Conservation (phyloP, 1,140 invertebrate genomes). For the Venturia canescens region DNA sequence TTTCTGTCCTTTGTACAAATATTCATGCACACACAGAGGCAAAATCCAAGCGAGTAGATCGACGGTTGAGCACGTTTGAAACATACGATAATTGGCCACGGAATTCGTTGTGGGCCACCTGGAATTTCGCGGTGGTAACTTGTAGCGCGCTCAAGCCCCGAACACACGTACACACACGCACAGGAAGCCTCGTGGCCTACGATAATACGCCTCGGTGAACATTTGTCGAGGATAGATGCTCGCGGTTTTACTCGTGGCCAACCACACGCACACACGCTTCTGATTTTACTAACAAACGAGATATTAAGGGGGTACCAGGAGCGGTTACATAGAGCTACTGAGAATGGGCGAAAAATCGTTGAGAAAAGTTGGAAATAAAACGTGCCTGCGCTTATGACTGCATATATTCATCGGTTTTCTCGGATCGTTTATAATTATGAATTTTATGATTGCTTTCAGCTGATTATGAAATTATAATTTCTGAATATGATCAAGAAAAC, state of each 20-base stretch:
- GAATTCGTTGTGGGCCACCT: slow-evolving; percentile 50
- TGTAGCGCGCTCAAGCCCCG: neutral
- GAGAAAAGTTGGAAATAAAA: neutral
- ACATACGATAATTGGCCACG: slow-evolving; percentile 52
- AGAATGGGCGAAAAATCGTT: neutral
- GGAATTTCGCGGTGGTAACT: slow-evolving; percentile 49
- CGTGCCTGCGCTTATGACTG: too few species aligned
- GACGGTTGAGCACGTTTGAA: slow-evolving; percentile 49
- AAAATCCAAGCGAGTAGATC: slow-evolving; percentile 9
- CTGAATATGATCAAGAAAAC: too few species aligned
- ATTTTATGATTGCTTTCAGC: too few species aligned
- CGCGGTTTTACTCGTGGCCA: slow-evolving; percentile 1
- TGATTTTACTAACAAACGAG: neutral
- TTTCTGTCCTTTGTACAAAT: neutral
- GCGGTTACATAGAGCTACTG: neutral
- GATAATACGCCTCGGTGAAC: slow-evolving; percentile 34
- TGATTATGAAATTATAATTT: too few species aligned
- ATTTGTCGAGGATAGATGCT: slow-evolving; percentile 25
- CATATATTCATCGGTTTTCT: too few species aligned
- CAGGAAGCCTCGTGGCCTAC: neutral
- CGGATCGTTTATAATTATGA: too few species aligned
- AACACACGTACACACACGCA: neutral
- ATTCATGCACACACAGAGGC: neutral
- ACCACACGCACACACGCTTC: neutral
- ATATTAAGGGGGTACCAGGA: neutral